Evolutionary conservation across 2,113 vertebrate genomes (phyloP).

Genomic region (Toxotes chatareus): DNA sequence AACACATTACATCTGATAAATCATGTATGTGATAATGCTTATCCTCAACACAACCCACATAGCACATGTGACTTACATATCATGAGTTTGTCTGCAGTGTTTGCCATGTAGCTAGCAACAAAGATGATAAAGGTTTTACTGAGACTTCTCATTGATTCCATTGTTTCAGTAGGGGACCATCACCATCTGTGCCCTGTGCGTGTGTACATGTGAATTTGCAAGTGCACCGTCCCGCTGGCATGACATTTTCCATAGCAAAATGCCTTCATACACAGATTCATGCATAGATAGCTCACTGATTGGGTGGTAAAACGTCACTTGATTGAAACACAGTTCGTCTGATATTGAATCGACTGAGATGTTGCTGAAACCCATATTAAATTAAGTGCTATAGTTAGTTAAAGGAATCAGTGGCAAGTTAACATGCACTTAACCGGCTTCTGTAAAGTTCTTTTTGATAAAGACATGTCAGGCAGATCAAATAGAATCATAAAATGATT

Average conservation of each 20-base stretch:
- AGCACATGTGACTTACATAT: background rate
- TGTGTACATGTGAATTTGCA: background rate
- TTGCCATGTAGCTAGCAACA: background rate
- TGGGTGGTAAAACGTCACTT: background rate
- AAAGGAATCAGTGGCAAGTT: background rate
- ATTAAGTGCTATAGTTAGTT: slow-evolving; percentile 18
- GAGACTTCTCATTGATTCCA: background rate
- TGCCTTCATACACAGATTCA: background rate
- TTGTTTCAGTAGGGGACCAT: background rate
- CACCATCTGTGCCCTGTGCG: background rate
- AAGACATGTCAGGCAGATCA: slow-evolving; percentile 38
- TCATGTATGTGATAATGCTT: background rate
- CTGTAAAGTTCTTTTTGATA: background rate
- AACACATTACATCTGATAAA: background rate
- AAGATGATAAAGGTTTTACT: background rate
- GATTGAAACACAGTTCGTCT: slow-evolving; percentile 24
- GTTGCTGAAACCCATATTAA: background rate
- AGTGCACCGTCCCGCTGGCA: background rate
- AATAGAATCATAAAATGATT: slow-evolving; percentile 40
- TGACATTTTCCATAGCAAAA: background rate
- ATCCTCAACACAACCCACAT: background rate
- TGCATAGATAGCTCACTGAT: too few relatives aligned
- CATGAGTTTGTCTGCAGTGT: background rate
- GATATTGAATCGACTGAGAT: slow-evolving; percentile 6
- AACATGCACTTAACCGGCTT: slow-evolving; percentile 17